Base-by-base conservation (phyloP, 2,888 invertebrate genomes). In the Eudemis profundana region DNA sequence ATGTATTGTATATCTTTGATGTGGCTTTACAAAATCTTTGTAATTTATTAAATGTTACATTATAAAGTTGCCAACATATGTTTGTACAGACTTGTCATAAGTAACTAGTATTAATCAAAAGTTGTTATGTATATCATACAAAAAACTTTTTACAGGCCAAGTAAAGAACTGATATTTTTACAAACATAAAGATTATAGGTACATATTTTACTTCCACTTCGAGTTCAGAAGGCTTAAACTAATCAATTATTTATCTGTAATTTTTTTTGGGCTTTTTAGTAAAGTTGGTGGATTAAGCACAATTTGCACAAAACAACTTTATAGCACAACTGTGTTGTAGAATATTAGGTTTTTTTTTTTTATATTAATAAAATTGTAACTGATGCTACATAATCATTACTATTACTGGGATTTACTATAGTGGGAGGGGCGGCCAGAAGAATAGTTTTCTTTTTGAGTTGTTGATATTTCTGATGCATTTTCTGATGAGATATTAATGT, bases 61-160 rank as follows among this genome's bases (percentile, higher is more conserved):
- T 70, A 72, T 65, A 67, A 71, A 74, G 73, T 74, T 77, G 81
- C 82, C 80, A 84, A 83, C 70, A 57, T 69, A 36, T 76, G 65
- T 69, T 72, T 80, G 72, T 78, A 79, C 71, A 76, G 77, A 76
- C 74, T 78, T 76, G 77, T 82, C 77, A 81, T 83, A 78, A 69
- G 70, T 81, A 61, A 38, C 33, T 65, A 82, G 77, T 77, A 74
- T 78, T 78, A 76, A 70, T 67, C 44, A 27, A 19, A 67, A 54
- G 70, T 73, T 70, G 70, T 70, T 75, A 71, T 73, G 57, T 72
- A 70, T 74, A 74, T 23, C 74, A 71, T 72, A 74, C 68, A 51
- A 72, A 75, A 74, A 81, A 78, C 78, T 78, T 80, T 78, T 72
- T 72, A 72, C 72, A 71, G 70, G 67, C 67, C 70, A 68, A 67